Conservation (phyloP, 1,140 invertebrate genomes). For the Zaprionus nigranus region DNA sequence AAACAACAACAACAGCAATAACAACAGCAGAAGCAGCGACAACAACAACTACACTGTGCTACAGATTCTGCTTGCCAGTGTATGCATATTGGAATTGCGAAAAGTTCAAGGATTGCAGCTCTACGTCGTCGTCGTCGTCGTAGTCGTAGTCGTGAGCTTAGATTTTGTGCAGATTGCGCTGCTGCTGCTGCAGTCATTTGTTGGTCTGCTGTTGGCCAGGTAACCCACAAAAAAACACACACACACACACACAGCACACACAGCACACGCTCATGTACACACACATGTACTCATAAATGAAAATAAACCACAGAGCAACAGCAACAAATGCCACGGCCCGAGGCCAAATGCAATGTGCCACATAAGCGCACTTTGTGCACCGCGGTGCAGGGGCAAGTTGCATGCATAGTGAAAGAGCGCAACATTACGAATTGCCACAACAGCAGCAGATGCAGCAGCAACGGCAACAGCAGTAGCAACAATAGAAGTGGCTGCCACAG, state of each 20-base stretch:
- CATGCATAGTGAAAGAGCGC: slow-evolving; percentile 15
- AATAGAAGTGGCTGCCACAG: no score
- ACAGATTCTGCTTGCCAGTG: slow-evolving; percentile 48
- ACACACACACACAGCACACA: neutral
- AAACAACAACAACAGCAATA: slow-evolving; percentile 10
- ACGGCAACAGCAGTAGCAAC: neutral
- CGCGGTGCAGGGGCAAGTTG: slow-evolving; percentile 19
- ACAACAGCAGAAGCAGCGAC: neutral
- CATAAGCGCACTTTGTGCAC: slow-evolving; percentile 37
- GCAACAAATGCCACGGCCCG: slow-evolving; percentile 48
- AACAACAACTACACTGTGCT: neutral
- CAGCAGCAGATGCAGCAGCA: slow-evolving; percentile 1
- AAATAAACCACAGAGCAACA: slow-evolving; percentile 31
- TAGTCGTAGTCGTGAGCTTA: slow-evolving; percentile 58
- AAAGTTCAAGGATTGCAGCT: slow-evolving; percentile 75
- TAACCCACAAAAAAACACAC: slow-evolving; percentile 57
- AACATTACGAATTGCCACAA: slow-evolving; percentile 5
- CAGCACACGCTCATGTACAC: neutral
- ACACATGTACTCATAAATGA: slow-evolving; percentile 1
- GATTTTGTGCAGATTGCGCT: slow-evolving; percentile 65
- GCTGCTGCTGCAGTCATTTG: slow-evolving; percentile 51
- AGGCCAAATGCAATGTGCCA: slow-evolving; percentile 47
- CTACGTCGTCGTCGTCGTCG: no score
- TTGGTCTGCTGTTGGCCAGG: slow-evolving; percentile 51
- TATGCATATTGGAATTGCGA: slow-evolving; percentile 75